These are phyloP conservation scores for Eublepharis macularius DNA, from an alignment of 2,113 vertebrate genomes.

Conservation along the genomic window DNA sequence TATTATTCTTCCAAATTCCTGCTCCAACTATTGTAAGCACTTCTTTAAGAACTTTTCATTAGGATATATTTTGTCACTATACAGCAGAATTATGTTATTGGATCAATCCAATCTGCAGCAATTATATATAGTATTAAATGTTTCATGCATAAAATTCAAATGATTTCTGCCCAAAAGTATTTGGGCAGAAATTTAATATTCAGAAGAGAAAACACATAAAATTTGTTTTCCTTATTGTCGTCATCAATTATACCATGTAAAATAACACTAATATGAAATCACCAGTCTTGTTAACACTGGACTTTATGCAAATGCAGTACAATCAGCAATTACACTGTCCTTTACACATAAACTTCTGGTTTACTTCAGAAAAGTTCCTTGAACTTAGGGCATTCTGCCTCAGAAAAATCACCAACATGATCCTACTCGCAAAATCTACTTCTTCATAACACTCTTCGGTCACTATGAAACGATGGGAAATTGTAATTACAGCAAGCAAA, in stretches of 20 bases:
- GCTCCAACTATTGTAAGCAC: not conserved
- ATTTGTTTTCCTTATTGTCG: constrained; percentile 49
- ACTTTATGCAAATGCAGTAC: not conserved
- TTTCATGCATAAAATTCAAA: not conserved
- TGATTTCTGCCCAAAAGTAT: not conserved
- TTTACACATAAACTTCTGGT: constrained; percentile 47
- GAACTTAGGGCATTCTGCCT: not conserved
- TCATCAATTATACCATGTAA: constrained; percentile 53
- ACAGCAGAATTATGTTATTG: not conserved
- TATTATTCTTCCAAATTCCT: not conserved
- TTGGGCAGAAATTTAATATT: constrained; percentile 10
- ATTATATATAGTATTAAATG: constrained; percentile 8
- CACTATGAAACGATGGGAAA: not conserved
- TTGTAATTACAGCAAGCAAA: not conserved
- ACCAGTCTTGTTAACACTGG: not conserved
- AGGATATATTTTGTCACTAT: not conserved
- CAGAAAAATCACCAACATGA: not conserved
- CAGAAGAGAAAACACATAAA: constrained; percentile 46
- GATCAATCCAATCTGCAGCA: not conserved
- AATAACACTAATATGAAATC: not conserved
- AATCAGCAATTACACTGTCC: constrained; percentile 46
- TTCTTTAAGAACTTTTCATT: not conserved
- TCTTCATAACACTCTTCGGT: not conserved
- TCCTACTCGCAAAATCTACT: no score
- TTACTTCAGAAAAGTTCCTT: constrained; percentile 27